A percentile compares a stretch with the other conserved stretches of the same genome.
Evolutionary conservation across 2,797 vertebrate genomes (phyloP).

Genomic region (Enteromius treurensis): DNA sequence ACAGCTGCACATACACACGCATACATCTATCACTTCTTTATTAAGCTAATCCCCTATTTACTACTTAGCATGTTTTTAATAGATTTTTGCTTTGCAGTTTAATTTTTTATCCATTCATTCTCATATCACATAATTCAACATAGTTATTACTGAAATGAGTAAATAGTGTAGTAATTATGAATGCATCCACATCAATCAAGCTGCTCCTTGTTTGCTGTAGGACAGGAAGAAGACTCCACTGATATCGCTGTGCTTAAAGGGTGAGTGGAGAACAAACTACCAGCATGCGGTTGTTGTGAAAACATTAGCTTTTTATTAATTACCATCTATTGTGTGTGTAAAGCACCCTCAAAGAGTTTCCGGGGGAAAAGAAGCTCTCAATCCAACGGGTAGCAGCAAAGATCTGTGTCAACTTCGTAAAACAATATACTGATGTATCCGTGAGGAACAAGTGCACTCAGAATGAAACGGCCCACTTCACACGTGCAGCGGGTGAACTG

Average conservation of each 20-base stretch:
- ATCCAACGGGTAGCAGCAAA: slow-evolving; percentile 30
- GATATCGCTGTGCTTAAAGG: slow-evolving; percentile 1
- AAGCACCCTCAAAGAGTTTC: slow-evolving; percentile 48
- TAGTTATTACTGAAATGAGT: not conserved
- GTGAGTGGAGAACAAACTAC: slow-evolving; percentile 42
- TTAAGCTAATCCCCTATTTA: not conserved
- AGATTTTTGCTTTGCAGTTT: not conserved
- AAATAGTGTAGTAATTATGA: not conserved
- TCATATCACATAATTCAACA: not conserved
- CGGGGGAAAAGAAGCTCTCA: slow-evolving; percentile 23
- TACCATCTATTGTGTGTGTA: slow-evolving; percentile 58
- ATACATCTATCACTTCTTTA: not conserved
- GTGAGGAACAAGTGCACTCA: slow-evolving; percentile 60
- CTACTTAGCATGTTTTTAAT: not conserved
- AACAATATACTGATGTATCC: slow-evolving; percentile 47
- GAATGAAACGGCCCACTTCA: slow-evolving; percentile 56
- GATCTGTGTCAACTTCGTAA: slow-evolving; percentile 55
- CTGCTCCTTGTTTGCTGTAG: not conserved
- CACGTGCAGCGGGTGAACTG: slow-evolving; percentile 58
- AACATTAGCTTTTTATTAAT: slow-evolving; percentile 55
- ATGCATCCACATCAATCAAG: not conserved
- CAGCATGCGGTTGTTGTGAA: slow-evolving; percentile 45
- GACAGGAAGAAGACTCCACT: slow-evolving; percentile 27
- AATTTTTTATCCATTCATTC: too few species aligned
- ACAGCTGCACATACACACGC: slow-evolving; percentile 33